Evolutionary conservation across 2,888 invertebrate species (phyloP), one percentile per base, ranked within the genome.

Genomic region (Drosophila acutilabella): DNA sequence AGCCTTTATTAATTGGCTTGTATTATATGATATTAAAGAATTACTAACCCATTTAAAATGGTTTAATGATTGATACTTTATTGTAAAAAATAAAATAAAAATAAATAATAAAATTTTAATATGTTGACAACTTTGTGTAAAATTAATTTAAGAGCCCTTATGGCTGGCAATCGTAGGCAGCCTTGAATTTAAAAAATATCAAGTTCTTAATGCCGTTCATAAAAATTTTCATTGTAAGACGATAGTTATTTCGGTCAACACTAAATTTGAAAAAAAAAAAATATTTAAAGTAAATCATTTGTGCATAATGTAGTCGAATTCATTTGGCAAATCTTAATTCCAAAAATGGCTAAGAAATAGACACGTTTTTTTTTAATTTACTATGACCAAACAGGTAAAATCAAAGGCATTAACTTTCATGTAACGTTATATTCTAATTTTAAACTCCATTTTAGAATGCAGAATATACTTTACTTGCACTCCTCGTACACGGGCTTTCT

Each of bases 291-390:
- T 5, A 16, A 5, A 54, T 26, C 6, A 2, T n/a, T 33, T 18
- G 30, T 44, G 30, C 10, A 11, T n/a, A 40, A 26, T 14, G 10
- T 11, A 41, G 16, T 45, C 18, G 4, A 74, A 61, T 53, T 69
- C 48, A 5, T 8, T 45, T 26, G 4, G 57, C 76, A 60, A 64
- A 71, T 74, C 71, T 26, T 70, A 74, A 76, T 70, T 74, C 71
- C 59, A 76, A 64, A 57, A 38, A 64, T 57, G 72, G 72, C 74
- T 62, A 52, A 33, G n/a, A 4, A 11, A 14, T 14, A n/a, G 1
- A 10, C 18, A 18, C 8, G 16, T 2, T n/a, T 0, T 51, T 7
- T n/a, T 1, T 51, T 8, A 7, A 51, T 8, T 18, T 36, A 10
- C 5, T 30, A 11, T 30, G 4, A 11, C 16, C 30, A n/a, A n/a